Conservation (phyloP, 1,140 invertebrate species). For the Aplysia californica region DNA sequence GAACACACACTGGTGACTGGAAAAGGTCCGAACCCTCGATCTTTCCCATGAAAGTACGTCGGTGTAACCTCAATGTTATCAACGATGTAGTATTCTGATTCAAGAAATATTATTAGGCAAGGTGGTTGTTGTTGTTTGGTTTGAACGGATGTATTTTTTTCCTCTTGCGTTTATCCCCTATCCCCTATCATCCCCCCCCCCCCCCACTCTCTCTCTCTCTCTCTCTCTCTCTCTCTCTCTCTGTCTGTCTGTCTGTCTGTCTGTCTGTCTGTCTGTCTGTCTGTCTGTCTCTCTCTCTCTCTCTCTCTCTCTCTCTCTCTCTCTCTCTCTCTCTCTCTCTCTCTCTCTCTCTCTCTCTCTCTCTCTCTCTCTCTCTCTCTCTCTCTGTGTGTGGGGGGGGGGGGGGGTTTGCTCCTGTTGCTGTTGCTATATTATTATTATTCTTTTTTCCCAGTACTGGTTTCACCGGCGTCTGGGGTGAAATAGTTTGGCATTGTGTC, state of each 20-base stretch:
- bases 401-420: too few species aligned
- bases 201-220: not conserved
- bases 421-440: too few species aligned
- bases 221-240: not conserved
- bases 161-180: not conserved
- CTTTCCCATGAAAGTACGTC: not conserved
- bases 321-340: not conserved
- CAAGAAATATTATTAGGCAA: too few species aligned
- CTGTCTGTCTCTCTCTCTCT: not conserved
- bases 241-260: not conserved
- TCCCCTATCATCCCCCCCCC: not conserved
- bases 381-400: too few species aligned
- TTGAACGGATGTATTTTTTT: too few species aligned
- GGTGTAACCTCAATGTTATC: not conserved
- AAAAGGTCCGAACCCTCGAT: not conserved
- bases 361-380: too few species aligned
- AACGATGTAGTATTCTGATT: not conserved
- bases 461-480: too few species aligned
- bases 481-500: too few species aligned
- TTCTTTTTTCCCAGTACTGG: too few species aligned
- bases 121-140: too few species aligned
- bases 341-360: too few species aligned
- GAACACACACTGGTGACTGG: not conserved
- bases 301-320: conserved; percentile 19
- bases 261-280: not conserved